Base-by-base conservation (phyloP, 2,797 vertebrate genomes). In the Ataeniobius toweri region DNA sequence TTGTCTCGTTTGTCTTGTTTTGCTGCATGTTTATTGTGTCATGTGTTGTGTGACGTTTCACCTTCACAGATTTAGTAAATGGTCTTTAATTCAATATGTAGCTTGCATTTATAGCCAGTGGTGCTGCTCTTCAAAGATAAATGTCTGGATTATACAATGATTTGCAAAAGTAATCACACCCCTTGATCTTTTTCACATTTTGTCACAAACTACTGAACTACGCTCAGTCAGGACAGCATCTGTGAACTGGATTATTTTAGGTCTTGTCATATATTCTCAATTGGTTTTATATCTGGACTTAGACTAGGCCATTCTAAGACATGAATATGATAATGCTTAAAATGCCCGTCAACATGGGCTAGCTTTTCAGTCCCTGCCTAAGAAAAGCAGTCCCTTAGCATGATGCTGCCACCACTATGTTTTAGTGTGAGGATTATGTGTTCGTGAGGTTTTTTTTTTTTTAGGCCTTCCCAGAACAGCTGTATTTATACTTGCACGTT, bases 1-100 rank as follows among this genome's bases (percentile, higher is more conserved):
- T 79, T 80, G 20, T 58, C 36, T 28, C 48, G n/a, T 53, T 48
- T 84, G 79, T 75, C 58, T 10, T 18, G 28, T 75, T 39, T 70
- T 61, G 12, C 55, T 55, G 56, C 73, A 36, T 56, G 22, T 44
- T 48, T 26, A 8, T 67, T 41, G 41, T 69, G 5, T 16, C 51
- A 53, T 20, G 16, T 22, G 4, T 5, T 53, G 51, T 70, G 67
- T 69, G 67, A 46, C 51, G 71, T 10, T 77, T 75, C 79, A 76
- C 31, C 26, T 68, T 71, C 5, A 39, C 71, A 67, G 78, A 72
- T 51, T 41, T n/a, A 5, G 63, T 63, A 5, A 26, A 14, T 68
- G 26, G 59, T 0, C 36, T 59, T 24, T 0, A 36, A 36, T 36
- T 74, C 50, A 73, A 69, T 74, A 74, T 76, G 28, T 69, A 44